Percentiles rank a stretch among this genome's conserved stretches.
Evolutionary conservation across 2,888 invertebrate species (phyloP).

Genomic region (Dolichopus griseipennis): DNA sequence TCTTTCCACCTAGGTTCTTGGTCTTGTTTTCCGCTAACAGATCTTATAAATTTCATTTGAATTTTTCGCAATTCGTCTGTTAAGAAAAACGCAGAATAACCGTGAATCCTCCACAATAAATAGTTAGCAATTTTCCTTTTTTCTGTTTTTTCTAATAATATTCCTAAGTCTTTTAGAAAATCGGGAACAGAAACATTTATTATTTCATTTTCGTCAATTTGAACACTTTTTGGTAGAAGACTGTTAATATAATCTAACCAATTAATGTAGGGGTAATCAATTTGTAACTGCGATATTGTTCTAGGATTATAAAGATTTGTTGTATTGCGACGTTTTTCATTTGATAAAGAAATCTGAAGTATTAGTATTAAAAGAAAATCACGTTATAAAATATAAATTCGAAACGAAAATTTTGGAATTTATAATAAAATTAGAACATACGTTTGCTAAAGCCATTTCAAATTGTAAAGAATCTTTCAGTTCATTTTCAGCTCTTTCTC

Average conservation of each 20-base stretch:
- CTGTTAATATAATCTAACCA: constrained; percentile 70
- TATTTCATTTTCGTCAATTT: constrained; percentile 58
- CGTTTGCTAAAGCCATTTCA: constrained; percentile 85
- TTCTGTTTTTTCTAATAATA: constrained; percentile 48
- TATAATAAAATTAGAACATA: constrained; percentile 46
- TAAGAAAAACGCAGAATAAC: constrained; percentile 70
- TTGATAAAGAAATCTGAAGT: constrained; percentile 70
- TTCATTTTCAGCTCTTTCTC: constrained; percentile 56
- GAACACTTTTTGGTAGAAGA: constrained; percentile 57
- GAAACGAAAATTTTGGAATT: no score
- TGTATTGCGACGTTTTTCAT: constrained; percentile 84
- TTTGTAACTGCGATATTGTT: constrained; percentile 67
- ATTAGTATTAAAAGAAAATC: no score
- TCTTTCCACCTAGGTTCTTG: constrained; percentile 87
- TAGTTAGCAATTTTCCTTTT: constrained; percentile 76
- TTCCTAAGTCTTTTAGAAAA: constrained; percentile 65
- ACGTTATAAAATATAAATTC: no score
- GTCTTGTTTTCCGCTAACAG: constrained; percentile 73
- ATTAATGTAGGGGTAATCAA: constrained; percentile 55
- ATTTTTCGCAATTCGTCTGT: constrained; percentile 67
- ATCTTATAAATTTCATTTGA: constrained; percentile 71
- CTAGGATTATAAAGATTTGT: constrained; percentile 87
- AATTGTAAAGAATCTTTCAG: constrained; percentile 74
- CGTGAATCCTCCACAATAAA: constrained; percentile 83
- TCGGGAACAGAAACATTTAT: constrained; percentile 78